A percentile compares a stretch with the other conserved stretches of the same genome.
These are phyloP conservation scores for Cyrtonyx montezumae DNA, from an alignment of 2,113 vertebrate genomes.

Conservation along the genomic window DNA sequence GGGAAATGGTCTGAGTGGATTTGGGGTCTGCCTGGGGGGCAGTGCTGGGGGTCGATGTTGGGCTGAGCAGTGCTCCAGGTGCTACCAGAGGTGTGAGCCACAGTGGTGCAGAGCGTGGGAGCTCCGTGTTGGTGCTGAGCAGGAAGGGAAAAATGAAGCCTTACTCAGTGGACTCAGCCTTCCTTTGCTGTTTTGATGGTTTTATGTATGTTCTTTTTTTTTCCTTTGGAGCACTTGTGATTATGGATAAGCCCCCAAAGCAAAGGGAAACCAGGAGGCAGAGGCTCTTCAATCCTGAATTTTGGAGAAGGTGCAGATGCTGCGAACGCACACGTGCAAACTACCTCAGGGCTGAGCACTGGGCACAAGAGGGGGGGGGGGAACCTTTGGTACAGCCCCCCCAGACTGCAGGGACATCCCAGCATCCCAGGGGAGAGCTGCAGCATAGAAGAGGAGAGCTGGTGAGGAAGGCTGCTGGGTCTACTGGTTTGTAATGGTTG, in stretches of 20 bases:
- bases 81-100: too few relatives aligned
- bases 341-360: slow-evolving; percentile 74
- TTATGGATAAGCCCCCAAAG: background rate
- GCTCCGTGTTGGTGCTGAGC: rapidly evolving
- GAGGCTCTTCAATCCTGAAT: background rate
- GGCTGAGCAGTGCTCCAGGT: too few relatives aligned
- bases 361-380: background rate
- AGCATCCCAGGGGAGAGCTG: background rate
- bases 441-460: background rate
- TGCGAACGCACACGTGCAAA: slow-evolving; percentile 36
- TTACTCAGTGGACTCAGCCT: rapidly evolving
- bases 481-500: too few relatives aligned
- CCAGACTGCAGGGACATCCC: rapidly evolving
- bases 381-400: background rate
- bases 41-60: too few relatives aligned
- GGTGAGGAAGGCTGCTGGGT: background rate
- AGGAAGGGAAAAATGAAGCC: background rate
- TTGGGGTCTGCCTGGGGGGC: too few relatives aligned
- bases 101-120: background rate
- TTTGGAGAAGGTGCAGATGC: slow-evolving; percentile 4
- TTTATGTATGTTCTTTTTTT: background rate
- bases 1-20: too few relatives aligned
- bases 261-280: background rate
- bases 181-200: background rate
- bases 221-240: background rate